Base-by-base conservation (phyloP, 2,888 invertebrate genomes). In the Dermolepida albohirtum region DNA sequence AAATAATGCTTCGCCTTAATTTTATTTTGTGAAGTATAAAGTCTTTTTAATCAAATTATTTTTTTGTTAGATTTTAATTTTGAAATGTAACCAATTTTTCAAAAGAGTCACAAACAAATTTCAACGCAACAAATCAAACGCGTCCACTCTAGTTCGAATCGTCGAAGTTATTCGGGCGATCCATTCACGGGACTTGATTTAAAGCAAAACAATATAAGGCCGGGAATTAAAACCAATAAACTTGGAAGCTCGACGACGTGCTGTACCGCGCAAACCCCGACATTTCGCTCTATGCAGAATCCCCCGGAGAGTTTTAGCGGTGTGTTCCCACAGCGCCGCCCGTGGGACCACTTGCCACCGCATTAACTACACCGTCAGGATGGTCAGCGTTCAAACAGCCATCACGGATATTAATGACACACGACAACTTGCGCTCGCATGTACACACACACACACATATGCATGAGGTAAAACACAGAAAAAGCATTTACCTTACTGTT, bases 271-370 rank as follows among this genome's bases (percentile, higher is more conserved):
- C 14, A 62, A 62, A 62, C 16, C 49, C 34, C 59, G 39, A 14
- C 14, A 47, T 47, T 47, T 62, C 43, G 43, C 43, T 8, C 29
- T 47, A 57, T 34, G 34, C 34, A 34, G 34, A 47, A 70, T 78
- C 78, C 76, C 78, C 67, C 34, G 63, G 78, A 75, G 79, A 79
- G 73, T 72, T 73, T 72, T 75, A 75, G 74, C 65, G 69, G n/a
- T 71, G 70, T 69, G 74, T 79, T 79, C 78, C 77, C 79, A 78
- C 78, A 78, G 75, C 75, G 74, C 63, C 67, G 72, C 78, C 78
- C 80, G 63, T 73, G 80, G 79, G 80, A 78, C 74, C 79, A 78
- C 78, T 80, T 79, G 78, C 76, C 78, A 76, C 75, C 76, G 76
- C 75, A 78, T 80, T 79, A 80, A 79, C 77, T 76, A 76, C 76